Evolutionary conservation across 1,140 invertebrate genomes (phyloP), one percentile per base, ranked within the genome.

Genomic region (Drosophila yakuba): DNA sequence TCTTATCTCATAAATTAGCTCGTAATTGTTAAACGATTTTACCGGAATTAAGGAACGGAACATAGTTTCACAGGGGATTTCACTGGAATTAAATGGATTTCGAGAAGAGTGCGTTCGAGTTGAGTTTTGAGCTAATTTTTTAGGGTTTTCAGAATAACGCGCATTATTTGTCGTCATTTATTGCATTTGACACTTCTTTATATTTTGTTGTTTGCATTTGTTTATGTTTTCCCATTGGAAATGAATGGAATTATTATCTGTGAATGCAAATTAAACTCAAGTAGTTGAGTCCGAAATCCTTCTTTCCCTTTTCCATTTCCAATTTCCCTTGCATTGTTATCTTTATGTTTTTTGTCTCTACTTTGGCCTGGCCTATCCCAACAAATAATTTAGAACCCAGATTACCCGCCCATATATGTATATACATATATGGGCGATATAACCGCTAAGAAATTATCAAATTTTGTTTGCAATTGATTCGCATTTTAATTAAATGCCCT

Each of bases 21-120:
- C 47, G 64, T 68, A 68, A 68, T 68, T 68, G 61, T 28, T 54
- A 45, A 68, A 66, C 61, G 47, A 63, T 38, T 66, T 66, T 66
- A 67, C 44, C 61, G 64, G 64, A 68, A 68, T 68, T 66, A 60
- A 62, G 47, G 61, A 68, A 64, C 64, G 64, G 64, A 64, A 63
- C 56, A 61, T 55, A 39, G 32, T 36, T 15, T 25, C 7, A 11
- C 11, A 4, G 6, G 12, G 32, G 23, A 41, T 43, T 51, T 64
- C 32, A 2, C 5, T 14, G 6, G 56, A 64, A 64, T 45, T 51
- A 35, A 51, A 38, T 38, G 28, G 25, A 51, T 52, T 63, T 57
- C 38, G 15, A 15, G 60, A 45, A 58, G 32, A 25, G 50, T 32
- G 38, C 66, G 60, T 67, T 54, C 8, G 43, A 59, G 4, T 20